Percentiles rank a stretch among this genome's conserved stretches.
Evolutionary conservation across 2,113 vertebrate species (phyloP).

Genomic region (Canis aureus): DNA sequence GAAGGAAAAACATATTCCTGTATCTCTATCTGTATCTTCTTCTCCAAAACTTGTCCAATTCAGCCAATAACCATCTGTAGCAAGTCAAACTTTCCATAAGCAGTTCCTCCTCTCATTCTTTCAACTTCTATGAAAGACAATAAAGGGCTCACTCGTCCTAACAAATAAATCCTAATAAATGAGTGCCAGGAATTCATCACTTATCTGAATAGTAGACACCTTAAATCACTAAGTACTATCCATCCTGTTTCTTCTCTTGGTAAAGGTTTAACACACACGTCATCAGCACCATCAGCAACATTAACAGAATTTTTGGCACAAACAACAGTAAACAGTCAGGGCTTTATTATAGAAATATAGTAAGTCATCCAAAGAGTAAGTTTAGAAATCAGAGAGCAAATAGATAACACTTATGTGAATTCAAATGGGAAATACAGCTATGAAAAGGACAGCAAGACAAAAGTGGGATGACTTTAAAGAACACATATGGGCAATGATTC

Average conservation of each 20-base stretch:
- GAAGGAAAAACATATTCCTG: background rate
- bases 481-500: background rate
- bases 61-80: background rate
- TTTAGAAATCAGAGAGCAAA: background rate
- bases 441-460: background rate
- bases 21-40: background rate
- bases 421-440: background rate
- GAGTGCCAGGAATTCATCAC: background rate
- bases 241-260: background rate
- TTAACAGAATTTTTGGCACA: background rate
- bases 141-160: background rate
- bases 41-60: background rate
- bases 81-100: background rate
- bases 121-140: background rate
- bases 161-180: slow-evolving; percentile 11
- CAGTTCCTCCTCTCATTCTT: background rate
- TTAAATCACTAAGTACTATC: background rate
- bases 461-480: background rate
- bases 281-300: background rate
- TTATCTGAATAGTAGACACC: background rate
- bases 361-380: background rate
- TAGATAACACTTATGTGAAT: background rate
- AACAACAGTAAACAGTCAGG: background rate
- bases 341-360: background rate
- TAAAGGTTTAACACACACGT: background rate